Conservation (phyloP, 2,888 invertebrate genomes). For the Stenchaetothrips biformis region DNA sequence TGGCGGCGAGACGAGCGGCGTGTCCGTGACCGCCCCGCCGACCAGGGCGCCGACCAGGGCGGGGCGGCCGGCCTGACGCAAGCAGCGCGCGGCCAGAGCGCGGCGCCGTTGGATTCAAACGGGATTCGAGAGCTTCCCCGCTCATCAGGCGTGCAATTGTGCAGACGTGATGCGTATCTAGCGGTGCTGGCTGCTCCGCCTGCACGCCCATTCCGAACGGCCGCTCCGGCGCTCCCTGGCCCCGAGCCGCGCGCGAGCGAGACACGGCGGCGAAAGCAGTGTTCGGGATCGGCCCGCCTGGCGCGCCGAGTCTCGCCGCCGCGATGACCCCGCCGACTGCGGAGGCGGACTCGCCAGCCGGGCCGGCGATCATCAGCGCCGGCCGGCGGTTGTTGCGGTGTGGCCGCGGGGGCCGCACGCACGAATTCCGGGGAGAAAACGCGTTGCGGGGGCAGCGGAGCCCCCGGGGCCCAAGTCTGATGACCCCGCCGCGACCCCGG, state of each 20-base stretch:
- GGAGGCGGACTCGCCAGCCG: too few species aligned
- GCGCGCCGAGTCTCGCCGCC: too few species aligned
- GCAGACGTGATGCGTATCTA: conserved; percentile 4
- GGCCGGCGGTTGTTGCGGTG: background rate
- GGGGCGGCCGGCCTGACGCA: background rate
- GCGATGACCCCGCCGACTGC: background rate
- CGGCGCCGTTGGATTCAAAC: background rate
- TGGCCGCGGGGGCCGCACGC: background rate
- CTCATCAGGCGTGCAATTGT: conserved; percentile 13
- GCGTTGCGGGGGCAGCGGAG: background rate
- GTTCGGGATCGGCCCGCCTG: too few species aligned
- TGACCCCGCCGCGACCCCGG: too few species aligned
- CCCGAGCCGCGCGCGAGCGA: too few species aligned
- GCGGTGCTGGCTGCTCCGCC: background rate
- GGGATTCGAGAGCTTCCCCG: background rate
- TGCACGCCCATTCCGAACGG: background rate
- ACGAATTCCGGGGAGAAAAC: conserved; percentile 1
- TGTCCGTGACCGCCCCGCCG: background rate
- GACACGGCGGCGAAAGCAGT: too few species aligned
- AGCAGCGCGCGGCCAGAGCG: background rate
- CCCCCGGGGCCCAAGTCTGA: too few species aligned
- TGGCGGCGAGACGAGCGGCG: background rate
- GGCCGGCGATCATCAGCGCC: background rate
- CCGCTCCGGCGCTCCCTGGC: background rate
- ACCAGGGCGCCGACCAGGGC: background rate